Percentiles rank a stretch among this genome's conserved stretches.
phyloP scores from a whole-genome alignment of 2,888 invertebrate species.

The Brachyopa scutellaris region DNA sequence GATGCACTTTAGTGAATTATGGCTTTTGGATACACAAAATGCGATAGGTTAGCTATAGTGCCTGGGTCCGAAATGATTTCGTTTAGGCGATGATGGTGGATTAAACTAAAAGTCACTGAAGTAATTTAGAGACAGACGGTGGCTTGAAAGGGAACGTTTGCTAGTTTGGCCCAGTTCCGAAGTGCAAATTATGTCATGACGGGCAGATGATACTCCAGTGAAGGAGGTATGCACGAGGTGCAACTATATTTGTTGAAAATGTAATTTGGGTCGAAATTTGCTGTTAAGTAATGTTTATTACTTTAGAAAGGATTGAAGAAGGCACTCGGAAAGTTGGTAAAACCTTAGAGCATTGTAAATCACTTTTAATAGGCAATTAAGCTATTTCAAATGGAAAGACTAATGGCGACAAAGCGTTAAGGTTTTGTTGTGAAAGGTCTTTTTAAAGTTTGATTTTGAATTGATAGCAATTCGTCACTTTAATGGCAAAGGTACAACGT shows the following conservation, averaged over 20 bases:
- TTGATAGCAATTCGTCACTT: too few relatives aligned
- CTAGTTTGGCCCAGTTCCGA: constrained; percentile 43
- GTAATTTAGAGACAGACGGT: constrained; percentile 36
- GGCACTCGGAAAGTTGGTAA: neutral
- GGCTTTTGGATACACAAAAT: constrained; percentile 55
- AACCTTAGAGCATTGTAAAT: too few relatives aligned
- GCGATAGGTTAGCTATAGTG: constrained; percentile 65
- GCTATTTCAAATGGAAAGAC: too few relatives aligned
- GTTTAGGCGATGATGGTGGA: constrained; percentile 24
- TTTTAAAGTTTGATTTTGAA: neutral
- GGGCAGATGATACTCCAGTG: constrained; percentile 32
- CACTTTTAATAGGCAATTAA: too few relatives aligned
- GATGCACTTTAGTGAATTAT: constrained; percentile 70
- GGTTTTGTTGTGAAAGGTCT: neutral
- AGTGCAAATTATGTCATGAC: constrained; percentile 67
- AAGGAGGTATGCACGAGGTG: constrained; percentile 22
- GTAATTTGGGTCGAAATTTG: neutral
- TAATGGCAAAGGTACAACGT: too few relatives aligned
- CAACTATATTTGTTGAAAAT: constrained; percentile 3
- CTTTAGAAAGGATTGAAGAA: too few relatives aligned
- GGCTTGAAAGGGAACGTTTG: neutral
- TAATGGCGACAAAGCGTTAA: too few relatives aligned
- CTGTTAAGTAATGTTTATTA: too few relatives aligned
- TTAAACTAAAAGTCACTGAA: constrained; percentile 56
- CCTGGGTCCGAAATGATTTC: constrained; percentile 22